Conservation (phyloP, 2,113 vertebrate species). For the Mesembrinibis cayennensis region DNA sequence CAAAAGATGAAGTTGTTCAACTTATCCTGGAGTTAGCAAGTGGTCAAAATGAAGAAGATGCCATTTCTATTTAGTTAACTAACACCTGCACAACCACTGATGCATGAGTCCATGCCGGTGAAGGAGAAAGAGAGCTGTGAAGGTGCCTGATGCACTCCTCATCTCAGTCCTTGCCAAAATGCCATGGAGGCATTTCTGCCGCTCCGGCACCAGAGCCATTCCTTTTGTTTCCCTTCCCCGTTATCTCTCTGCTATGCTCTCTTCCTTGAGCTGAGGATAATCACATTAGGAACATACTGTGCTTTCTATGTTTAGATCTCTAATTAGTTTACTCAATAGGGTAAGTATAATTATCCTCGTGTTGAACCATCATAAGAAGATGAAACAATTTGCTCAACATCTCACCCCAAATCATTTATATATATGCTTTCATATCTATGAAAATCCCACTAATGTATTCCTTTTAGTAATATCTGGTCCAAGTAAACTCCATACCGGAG, state of each 20-base stretch:
- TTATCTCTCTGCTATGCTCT: background rate
- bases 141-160: background rate
- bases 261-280: conserved; percentile 5
- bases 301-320: conserved; percentile 12
- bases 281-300: conserved; percentile 6
- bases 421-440: background rate
- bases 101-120: rapidly evolving
- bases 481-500: background rate
- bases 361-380: background rate
- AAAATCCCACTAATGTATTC: background rate
- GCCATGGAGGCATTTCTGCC: background rate
- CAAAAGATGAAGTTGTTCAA: background rate
- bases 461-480: background rate
- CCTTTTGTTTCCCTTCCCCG: background rate
- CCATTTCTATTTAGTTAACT: background rate
- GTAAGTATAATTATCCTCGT: background rate
- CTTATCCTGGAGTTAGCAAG: background rate
- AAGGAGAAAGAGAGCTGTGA: background rate
- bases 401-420: background rate
- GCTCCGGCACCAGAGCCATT: background rate
- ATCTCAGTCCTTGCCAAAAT: background rate
- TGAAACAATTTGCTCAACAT: background rate
- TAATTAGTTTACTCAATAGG: conserved; percentile 18
- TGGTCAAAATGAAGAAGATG: background rate
- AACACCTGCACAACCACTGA: background rate